Conservation (phyloP, 2,113 vertebrate genomes). For the Phocoena phocoena region DNA sequence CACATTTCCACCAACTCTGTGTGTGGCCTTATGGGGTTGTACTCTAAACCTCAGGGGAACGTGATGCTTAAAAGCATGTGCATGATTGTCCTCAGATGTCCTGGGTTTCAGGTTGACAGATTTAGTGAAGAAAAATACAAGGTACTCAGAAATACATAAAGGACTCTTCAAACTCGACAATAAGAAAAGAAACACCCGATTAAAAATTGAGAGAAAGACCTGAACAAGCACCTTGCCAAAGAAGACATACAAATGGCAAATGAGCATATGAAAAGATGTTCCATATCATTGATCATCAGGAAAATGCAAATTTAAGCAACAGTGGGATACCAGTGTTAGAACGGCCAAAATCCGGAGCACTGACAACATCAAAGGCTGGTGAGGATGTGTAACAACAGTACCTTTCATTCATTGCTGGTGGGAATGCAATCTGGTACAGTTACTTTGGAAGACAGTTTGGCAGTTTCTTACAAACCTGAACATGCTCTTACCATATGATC, state of each 20-base stretch:
- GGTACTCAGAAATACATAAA: not conserved
- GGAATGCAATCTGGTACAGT: not conserved
- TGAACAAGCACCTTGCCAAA: not conserved
- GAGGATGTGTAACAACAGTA: not conserved
- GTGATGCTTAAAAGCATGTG: not conserved
- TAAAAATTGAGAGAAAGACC: not conserved
- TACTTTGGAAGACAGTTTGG: not conserved
- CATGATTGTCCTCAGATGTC: not conserved
- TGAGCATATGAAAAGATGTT: not conserved
- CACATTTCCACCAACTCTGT: not conserved
- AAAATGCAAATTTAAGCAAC: not conserved
- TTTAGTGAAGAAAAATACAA: not conserved
- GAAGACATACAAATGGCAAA: not conserved
- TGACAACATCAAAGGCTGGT: not conserved
- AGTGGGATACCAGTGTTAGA: not conserved
- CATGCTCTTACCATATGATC: not conserved
- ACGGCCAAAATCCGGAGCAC: not conserved
- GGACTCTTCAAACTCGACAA: not conserved
- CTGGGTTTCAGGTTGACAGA: not conserved
- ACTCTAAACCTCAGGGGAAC: not conserved
- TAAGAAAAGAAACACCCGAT: not conserved
- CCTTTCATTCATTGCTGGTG: too few relatives aligned
- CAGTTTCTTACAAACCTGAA: not conserved
- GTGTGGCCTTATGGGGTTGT: rapidly evolving
- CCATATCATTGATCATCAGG: not conserved